phyloP scores from a whole-genome alignment of 2,113 vertebrate species.

The Recurvirostra avosetta region DNA sequence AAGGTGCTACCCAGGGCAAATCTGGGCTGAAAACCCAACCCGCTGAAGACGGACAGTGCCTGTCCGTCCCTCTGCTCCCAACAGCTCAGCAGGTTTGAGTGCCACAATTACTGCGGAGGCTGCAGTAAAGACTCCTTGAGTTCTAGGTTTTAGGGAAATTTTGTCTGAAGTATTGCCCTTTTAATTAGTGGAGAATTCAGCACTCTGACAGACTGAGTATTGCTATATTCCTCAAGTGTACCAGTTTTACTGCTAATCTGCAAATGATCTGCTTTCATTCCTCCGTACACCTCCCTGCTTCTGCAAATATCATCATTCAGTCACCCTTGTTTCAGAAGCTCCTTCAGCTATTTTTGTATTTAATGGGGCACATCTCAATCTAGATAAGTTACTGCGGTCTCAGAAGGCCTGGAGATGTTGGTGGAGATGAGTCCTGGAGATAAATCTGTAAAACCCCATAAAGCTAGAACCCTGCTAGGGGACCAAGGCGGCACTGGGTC shows the following conservation, averaged over 20 bases:
- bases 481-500: not conserved
- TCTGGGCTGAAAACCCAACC: not conserved
- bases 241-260: not conserved
- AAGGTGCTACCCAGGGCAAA: not conserved
- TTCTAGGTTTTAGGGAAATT: not conserved
- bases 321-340: not conserved
- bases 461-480: not conserved
- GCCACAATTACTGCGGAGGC: not conserved
- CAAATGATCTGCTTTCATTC: not conserved
- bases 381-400: not conserved
- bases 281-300: not conserved
- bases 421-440: not conserved
- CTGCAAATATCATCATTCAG: not conserved
- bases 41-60: rapidly evolving
- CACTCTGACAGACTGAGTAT: not conserved
- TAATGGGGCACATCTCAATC: not conserved
- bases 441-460: not conserved
- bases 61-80: rapidly evolving
- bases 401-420: not conserved
- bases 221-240: not conserved
- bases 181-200: not conserved
- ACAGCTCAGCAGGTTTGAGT: rapidly evolving
- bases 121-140: not conserved
- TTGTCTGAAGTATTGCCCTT: not conserved
- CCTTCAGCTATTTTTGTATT: not conserved